phyloP scores from a whole-genome alignment of 2,113 vertebrate genomes.

The Lampris megalopsis region DNA sequence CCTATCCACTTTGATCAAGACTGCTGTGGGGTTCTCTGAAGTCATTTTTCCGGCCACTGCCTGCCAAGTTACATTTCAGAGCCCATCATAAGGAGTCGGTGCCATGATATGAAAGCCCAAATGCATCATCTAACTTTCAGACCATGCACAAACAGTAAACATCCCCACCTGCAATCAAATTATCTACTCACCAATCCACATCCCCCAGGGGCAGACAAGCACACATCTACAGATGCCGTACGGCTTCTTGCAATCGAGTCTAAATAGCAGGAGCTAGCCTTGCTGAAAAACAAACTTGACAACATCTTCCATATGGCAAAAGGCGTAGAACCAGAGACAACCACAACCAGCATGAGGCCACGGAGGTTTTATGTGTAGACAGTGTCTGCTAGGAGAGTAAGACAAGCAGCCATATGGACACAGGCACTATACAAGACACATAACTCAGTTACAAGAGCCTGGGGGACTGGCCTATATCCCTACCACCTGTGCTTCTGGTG shows the following conservation, averaged over 20 bases:
- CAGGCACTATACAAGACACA: slow-evolving; percentile 91
- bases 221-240: slow-evolving; percentile 40
- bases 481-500: slow-evolving; percentile 87
- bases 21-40: slow-evolving; percentile 75
- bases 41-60: slow-evolving; percentile 76
- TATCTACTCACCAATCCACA: slow-evolving; percentile 60
- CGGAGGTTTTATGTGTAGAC: slow-evolving; percentile 78
- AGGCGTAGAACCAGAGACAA: slow-evolving; percentile 72
- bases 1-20: slow-evolving; percentile 85
- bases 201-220: slow-evolving; percentile 55
- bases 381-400: slow-evolving; percentile 83
- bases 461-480: slow-evolving; percentile 91
- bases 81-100: slow-evolving; percentile 79
- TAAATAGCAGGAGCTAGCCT: slow-evolving; percentile 52
- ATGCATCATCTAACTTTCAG: slow-evolving; percentile 62
- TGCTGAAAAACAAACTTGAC: slow-evolving; percentile 72
- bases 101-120: slow-evolving; percentile 59
- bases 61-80: slow-evolving; percentile 82
- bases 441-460: slow-evolving; percentile 90
- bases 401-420: slow-evolving; percentile 91
- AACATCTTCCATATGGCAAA: slow-evolving; percentile 77
- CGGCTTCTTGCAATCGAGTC: slow-evolving; percentile 54
- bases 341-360: slow-evolving; percentile 78
- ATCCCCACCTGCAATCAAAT: slow-evolving; percentile 73
- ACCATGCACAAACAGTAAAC: slow-evolving; percentile 69